Conservation (phyloP, 1,140 invertebrate species). For the Anastrepha ludens region DNA sequence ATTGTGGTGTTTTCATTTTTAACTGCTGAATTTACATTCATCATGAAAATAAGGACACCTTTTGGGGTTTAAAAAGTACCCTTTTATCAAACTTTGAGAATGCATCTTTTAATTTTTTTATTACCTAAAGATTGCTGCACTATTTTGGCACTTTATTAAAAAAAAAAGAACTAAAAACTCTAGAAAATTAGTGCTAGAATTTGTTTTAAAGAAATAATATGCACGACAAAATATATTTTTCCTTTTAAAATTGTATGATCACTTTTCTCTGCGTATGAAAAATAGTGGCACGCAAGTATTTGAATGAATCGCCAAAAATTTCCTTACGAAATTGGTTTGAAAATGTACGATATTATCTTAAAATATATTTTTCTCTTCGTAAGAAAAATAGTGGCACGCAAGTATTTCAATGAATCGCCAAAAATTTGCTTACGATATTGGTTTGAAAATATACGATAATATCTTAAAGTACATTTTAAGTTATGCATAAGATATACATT, state of each 20-base stretch:
- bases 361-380: too few relatives aligned
- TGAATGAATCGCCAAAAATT: background rate
- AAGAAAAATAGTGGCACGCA: too few relatives aligned
- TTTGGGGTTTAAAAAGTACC: background rate
- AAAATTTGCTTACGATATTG: constrained; percentile 29
- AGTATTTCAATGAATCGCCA: too few relatives aligned
- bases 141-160: constrained; percentile 37
- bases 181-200: background rate
- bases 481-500: too few relatives aligned
- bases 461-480: background rate
- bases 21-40: background rate
- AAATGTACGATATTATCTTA: background rate
- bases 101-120: background rate
- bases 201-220: background rate
- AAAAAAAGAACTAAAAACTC: background rate
- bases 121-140: constrained; percentile 16
- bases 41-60: constrained; percentile 15
- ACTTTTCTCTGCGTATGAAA: background rate
- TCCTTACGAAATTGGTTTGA: constrained; percentile 11
- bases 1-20: constrained; percentile 57
- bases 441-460: background rate
- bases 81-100: background rate
- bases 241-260: constrained; percentile 12
- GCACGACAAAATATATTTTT: background rate
- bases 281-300: constrained; percentile 47